Conservation (phyloP, 2,797 vertebrate genomes). For the Buphagus erythrorhynchus region DNA sequence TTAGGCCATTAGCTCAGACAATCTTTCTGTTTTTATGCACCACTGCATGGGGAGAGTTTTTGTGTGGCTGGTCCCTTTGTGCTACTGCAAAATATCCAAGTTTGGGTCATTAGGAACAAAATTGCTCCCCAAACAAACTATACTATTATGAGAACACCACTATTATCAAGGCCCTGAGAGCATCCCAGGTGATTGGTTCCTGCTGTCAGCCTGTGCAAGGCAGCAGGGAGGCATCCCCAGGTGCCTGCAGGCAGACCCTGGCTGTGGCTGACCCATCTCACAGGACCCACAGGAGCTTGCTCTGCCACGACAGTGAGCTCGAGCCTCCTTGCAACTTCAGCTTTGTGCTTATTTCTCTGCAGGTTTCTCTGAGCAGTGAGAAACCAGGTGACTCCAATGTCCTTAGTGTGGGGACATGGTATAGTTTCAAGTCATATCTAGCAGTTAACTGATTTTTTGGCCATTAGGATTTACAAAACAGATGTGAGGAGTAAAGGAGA, state of each 20-base stretch:
- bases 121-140: not conserved
- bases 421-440: not conserved
- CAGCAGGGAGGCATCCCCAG: not conserved
- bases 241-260: fast-evolving
- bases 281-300: not conserved
- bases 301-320: fast-evolving
- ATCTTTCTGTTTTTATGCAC: not conserved
- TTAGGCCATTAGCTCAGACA: not conserved
- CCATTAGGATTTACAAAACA: not conserved
- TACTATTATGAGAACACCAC: not conserved
- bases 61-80: not conserved
- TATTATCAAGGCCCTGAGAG: not conserved
- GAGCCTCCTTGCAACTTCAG: not conserved
- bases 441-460: not conserved
- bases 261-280: not conserved
- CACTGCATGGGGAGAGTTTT: not conserved
- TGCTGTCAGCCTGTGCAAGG: not conserved
- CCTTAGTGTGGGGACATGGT: not conserved
- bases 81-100: not conserved
- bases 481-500: not conserved
- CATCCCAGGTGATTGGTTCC: not conserved
- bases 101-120: not conserved
- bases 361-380: not conserved
- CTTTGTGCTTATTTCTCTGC: not conserved
- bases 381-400: not conserved